phyloP scores from a whole-genome alignment of 2,888 invertebrate species.

The Piscicola geometra region DNA sequence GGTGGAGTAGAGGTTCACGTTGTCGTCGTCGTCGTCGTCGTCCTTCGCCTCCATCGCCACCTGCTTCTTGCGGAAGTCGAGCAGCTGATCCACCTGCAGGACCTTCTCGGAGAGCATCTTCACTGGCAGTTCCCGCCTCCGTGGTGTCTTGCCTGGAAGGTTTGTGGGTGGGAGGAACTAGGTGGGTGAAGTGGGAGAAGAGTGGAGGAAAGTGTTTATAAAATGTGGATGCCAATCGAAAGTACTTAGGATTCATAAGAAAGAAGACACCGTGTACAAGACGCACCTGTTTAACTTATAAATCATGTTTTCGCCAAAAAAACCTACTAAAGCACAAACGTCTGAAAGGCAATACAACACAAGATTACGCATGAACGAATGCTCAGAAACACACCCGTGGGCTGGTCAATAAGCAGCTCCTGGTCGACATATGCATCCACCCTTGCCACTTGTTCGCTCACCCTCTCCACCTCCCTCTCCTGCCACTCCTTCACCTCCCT shows the following conservation, averaged over 20 bases:
- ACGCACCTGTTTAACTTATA: no score
- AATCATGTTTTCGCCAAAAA: no score
- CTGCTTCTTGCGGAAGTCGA: conserved; percentile 1
- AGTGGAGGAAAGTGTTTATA: no score
- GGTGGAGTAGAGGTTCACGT: background rate
- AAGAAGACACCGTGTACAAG: no score
- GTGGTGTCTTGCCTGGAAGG: background rate
- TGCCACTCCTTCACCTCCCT: background rate
- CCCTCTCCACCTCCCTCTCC: background rate
- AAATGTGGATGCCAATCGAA: no score
- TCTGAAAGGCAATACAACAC: no score
- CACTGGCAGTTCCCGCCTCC: background rate
- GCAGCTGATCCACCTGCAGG: background rate
- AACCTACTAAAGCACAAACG: no score
- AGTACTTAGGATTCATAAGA: no score
- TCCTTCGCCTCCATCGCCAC: background rate
- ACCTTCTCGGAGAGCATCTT: background rate
- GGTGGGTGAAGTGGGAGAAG: no score
- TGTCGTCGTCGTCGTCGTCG: background rate
- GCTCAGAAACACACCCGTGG: no score
- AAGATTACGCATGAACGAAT: no score
- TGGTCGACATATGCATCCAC: background rate
- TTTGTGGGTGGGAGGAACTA: no score
- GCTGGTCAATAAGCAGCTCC: background rate
- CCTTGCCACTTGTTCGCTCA: background rate